Base-by-base conservation (phyloP, 2,113 vertebrate genomes). In the Trichomycterus rosablanca region DNA sequence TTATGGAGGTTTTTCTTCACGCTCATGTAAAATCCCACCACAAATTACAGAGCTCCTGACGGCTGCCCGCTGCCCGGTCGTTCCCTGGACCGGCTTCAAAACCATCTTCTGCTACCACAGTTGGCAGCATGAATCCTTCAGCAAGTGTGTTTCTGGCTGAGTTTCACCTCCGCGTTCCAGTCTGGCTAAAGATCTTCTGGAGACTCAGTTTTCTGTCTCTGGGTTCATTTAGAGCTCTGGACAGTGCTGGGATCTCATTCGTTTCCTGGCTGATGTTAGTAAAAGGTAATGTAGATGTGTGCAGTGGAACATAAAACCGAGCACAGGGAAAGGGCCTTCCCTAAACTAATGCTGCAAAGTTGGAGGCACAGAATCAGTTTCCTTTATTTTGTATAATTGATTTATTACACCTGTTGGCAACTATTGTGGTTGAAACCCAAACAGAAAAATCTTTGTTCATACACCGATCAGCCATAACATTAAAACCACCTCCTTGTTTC, bases 1-100 rank as follows among this genome's bases (percentile, higher is more conserved):
- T 28, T 22, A 20, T 59, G 18, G 32, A 26, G 39, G 51, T 65
- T 62, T 62, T 66, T 52, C 43, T 67, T 71, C 32, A 18, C 52
- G 40, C 44, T 20, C 24, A 7, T 66, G 63, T 72, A 53, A 58
- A 67, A 53, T n/a, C 52, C 54, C 3, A 19, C 53, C 59, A 58
- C 70, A 53, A 63, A 72, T 72, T 39, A 63, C 51, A 43, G 55
- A 52, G 56, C 42, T 63, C 16, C 7, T 30, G 34, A 23, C 28
- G 22, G 64, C 23, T 44, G 58, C 43, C 67, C 3, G 22, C 63
- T 61, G 57, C 54, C 52, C 59, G 46, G 20, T 48, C 28, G 56
- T 58, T 48, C 46, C 32, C 59, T 72, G 70, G 64, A 51, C 42
- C 32, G 15, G n/a, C 30, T 67, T 63, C 64, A 67, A 24, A 51